Percentiles rank a stretch among this genome's conserved stretches.
These are phyloP conservation scores for Branchinecta lynchi DNA, from an alignment of 1,140 invertebrate genomes.

Conservation along the genomic window DNA sequence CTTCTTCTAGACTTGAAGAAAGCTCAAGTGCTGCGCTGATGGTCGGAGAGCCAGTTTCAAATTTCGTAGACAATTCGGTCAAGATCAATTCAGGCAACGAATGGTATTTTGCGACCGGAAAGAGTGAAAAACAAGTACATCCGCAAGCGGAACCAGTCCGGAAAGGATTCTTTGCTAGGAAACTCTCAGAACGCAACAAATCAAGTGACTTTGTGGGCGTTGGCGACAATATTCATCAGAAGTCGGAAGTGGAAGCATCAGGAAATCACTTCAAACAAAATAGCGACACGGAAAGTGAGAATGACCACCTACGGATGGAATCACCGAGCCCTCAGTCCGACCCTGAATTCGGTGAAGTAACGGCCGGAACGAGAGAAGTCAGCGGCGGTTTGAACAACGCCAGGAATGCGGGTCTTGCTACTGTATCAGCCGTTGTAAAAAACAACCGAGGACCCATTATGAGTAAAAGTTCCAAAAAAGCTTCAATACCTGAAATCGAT, in stretches of 20 bases:
- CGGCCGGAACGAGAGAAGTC: not conserved
- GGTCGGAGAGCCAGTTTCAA: too few species aligned
- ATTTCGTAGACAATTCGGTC: too few species aligned
- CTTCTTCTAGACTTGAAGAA: not conserved
- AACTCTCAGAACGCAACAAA: slow-evolving; percentile 12
- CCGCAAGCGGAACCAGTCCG: slow-evolving; percentile 4
- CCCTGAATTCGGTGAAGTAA: not conserved
- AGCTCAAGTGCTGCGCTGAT: not conserved
- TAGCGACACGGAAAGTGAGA: too few species aligned
- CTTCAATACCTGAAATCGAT: slow-evolving; percentile 9
- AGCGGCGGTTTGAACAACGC: not conserved
- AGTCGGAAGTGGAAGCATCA: too few species aligned
- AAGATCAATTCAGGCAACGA: too few species aligned
- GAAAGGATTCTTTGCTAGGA: slow-evolving; percentile 12
- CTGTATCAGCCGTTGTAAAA: not conserved
- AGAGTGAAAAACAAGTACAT: too few species aligned
- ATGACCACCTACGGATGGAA: too few species aligned
- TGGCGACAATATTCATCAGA: not conserved
- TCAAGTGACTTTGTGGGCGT: slow-evolving; percentile 13
- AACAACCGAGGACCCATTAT: not conserved
- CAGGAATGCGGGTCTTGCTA: not conserved
- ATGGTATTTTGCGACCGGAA: too few species aligned
- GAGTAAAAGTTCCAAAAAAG: not conserved
- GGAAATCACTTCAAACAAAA: too few species aligned
- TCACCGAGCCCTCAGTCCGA: not conserved